Evolutionary conservation across 1,140 invertebrate species (phyloP), one percentile per base, ranked within the genome.

Genomic region (Drosophila bocki): DNA sequence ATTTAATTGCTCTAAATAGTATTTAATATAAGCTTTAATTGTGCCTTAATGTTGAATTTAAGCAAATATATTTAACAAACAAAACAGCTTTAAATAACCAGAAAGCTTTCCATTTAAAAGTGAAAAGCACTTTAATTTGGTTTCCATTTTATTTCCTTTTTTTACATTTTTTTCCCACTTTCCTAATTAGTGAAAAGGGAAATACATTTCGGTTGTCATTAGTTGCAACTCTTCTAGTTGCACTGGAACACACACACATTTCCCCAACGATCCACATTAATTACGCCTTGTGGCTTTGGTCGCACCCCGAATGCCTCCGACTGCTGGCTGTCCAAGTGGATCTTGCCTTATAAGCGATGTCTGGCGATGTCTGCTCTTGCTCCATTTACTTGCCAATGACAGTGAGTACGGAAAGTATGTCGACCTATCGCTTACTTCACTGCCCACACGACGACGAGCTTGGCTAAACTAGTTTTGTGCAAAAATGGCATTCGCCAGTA

Each of bases 381-480:
- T 84, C 80, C 78, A 80, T 84, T 88, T 80, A 71, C 60, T 63
- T 65, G 84, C 78, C 85, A 87, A 75, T 88, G 85, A 84, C 80
- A 88, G 80, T 88, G 82, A 82, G 65, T 82, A 57, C 79, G 41
- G 70, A 82, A 87, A 78, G 84, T 87, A 44, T 88, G 85, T 80
- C 84, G 84, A 80, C 84, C 84, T 83, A 82, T 68, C 50, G 57
- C 61, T 44, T 41, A 53, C 75, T 62, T 78, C 39, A 54, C 56
- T 79, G 82, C 79, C 83, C 82, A 87, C 82, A 76, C 62, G 68
- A n/a, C 47, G 6, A 33, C 22, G 22, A n/a, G 59, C 50, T n/a
- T 13, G n/a, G 32, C 37, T 17, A 75, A 88, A 84, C 80, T 80
- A 80, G 85, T 81, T 87, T 77, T 44, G n/a, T 58, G 45, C 32